Percentiles rank a stretch among this genome's conserved stretches.
Conservation (phyloP, 2,888 invertebrate genomes). For the Hypena proboscidalis region DNA sequence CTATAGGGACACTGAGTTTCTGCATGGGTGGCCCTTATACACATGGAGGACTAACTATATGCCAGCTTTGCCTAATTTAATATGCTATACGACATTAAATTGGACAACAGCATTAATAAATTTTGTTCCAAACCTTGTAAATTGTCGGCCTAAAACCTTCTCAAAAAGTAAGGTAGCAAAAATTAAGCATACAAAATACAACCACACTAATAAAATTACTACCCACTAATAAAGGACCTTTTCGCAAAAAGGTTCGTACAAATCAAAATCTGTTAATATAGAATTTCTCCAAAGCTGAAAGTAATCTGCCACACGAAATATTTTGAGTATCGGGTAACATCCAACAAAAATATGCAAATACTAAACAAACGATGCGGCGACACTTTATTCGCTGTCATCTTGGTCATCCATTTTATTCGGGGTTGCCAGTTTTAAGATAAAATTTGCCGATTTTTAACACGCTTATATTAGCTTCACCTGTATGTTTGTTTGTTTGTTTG, state of each 20-base stretch:
- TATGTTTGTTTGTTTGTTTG: no score
- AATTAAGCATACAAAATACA: constrained; percentile 18
- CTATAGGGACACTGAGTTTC: no score
- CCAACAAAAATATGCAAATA: constrained; percentile 47
- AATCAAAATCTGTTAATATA: constrained; percentile 38
- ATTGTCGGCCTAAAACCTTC: no score
- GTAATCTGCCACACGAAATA: constrained; percentile 35
- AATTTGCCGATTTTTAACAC: constrained; percentile 11
- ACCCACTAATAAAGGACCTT: constrained; percentile 1
- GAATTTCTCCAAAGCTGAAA: constrained; percentile 29
- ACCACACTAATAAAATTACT: constrained; percentile 20
- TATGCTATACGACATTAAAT: no score
- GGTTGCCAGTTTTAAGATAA: constrained; percentile 22
- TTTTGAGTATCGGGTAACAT: constrained; percentile 45
- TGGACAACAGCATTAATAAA: no score
- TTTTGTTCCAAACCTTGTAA: no score
- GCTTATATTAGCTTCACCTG: no score
- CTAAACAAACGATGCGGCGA: constrained; percentile 48
- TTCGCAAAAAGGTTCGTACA: constrained; percentile 18
- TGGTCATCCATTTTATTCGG: constrained; percentile 39
- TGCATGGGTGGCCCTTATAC: no score
- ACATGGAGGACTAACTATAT: no score
- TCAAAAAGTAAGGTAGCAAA: constrained; percentile 33
- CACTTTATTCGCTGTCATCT: constrained; percentile 56
- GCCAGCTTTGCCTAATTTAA: no score